Base-by-base conservation (phyloP, 2,797 vertebrate genomes). In the Brachymystax lenok region DNA sequence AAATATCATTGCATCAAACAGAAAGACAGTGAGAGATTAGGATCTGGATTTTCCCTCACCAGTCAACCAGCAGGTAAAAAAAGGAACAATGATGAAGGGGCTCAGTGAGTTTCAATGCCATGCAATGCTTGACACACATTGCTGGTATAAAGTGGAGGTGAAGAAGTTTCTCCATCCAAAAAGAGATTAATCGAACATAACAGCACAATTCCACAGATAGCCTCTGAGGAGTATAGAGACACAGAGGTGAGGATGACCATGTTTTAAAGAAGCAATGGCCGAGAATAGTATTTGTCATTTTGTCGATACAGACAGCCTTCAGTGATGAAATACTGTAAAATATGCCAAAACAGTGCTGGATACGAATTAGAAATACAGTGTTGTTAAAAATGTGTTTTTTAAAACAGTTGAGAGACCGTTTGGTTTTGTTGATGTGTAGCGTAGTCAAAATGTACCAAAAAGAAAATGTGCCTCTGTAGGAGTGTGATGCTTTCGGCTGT, bases 401-500 rank as follows among this genome's bases (percentile, higher is more conserved):
- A 7, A 35, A 75, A 75, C 81, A 69, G 66, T 81, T 40, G 75
- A 76, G 70, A 85, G 75, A 63, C 77, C 76, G 7, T 76, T 74
- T 80, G 52, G 71, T 77, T 74, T 79, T 77, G 71, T 72, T 75
- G 69, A 79, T 82, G 76, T 82, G 73, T 88, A 85, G 85, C 84
- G 79, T 89, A 73, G 76, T 83, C 75, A 56, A 59, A 59, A 35
- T 35, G 35, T 77, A 73, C 79, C 80, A 79, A 73, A 4, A 2
- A 5, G n/a, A n/a, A 16, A 56, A 40, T 46, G 74, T 74, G 1
- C 30, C 40, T 77, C 74, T 71, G 77, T 71, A 72, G 74, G 75
- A 88, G 82, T 75, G 80, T 74, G 77, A 86, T 74, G 88, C 91
- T 93, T 83, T 88, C 82, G 91, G 88, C 89, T 91, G 88, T 92